Percentiles rank a stretch among this genome's conserved stretches.
These are phyloP conservation scores for Aselliscus stoliczkanus DNA, from an alignment of 2,797 vertebrate genomes.

Conservation along the genomic window DNA sequence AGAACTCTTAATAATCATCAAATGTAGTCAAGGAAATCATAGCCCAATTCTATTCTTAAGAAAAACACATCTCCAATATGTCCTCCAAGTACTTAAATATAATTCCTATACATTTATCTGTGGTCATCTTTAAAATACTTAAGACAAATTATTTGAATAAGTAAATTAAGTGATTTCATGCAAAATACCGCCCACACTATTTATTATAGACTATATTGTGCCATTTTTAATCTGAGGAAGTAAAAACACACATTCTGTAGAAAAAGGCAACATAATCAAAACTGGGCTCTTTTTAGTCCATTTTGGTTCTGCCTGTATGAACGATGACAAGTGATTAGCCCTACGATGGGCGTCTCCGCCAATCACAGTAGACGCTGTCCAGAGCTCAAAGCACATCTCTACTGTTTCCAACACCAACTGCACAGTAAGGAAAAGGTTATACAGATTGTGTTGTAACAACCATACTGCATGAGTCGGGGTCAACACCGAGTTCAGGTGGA, in stretches of 20 bases:
- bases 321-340: not conserved
- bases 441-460: not conserved
- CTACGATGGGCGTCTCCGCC: not conserved
- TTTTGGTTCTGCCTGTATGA: not conserved
- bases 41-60: not conserved
- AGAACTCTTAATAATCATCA: slow-evolving; percentile 9
- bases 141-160: slow-evolving; percentile 45
- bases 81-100: slow-evolving; percentile 6
- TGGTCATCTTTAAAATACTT: slow-evolving; percentile 18
- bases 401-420: not conserved
- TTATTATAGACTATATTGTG: not conserved
- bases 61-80: slow-evolving; percentile 15
- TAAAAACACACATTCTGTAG: slow-evolving; percentile 8
- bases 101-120: slow-evolving; percentile 40
- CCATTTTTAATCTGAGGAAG: not conserved
- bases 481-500: not conserved
- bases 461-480: not conserved
- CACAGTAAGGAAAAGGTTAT: not conserved
- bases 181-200: not conserved
- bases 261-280: not conserved
- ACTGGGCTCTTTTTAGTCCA: not conserved
- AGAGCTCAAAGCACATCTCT: not conserved
- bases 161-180: not conserved
- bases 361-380: not conserved
- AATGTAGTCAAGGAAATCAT: slow-evolving; percentile 31